Percentiles rank a stretch among this genome's conserved stretches.
These are phyloP conservation scores for Nowickia ferox DNA, from an alignment of 2,888 invertebrate genomes.

Conservation along the genomic window DNA sequence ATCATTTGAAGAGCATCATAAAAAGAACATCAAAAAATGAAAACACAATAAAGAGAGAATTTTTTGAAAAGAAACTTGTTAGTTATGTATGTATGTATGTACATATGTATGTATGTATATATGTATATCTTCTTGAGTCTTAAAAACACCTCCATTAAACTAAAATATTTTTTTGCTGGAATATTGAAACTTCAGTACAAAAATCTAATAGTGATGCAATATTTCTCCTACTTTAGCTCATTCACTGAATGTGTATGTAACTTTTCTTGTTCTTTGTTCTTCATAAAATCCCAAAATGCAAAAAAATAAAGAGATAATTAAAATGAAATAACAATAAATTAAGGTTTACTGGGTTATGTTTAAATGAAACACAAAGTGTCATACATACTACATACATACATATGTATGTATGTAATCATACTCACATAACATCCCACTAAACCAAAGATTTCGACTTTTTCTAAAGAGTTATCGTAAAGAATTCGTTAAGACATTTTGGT, in stretches of 20 bases:
- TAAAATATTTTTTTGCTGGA: neutral
- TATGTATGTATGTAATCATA: too few species aligned
- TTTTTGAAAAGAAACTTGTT: too few species aligned
- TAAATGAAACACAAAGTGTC: neutral
- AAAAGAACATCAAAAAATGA: too few species aligned
- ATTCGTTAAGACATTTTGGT: too few species aligned
- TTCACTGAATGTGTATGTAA: neutral
- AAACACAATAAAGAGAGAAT: too few species aligned
- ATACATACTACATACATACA: too few species aligned
- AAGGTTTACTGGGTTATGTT: constrained; percentile 43
- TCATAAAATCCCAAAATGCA: neutral
- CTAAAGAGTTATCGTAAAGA: too few species aligned
- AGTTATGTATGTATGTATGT: neutral
- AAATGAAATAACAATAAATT: neutral
- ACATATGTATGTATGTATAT: constrained; percentile 1
- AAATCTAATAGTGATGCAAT: constrained; percentile 27
- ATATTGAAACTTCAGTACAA: neutral
- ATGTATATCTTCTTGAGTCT: neutral
- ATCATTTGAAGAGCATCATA: neutral
- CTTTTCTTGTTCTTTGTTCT: neutral
- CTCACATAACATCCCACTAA: too few species aligned
- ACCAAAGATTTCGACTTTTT: too few species aligned
- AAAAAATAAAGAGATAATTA: neutral
- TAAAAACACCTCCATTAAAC: too few species aligned
- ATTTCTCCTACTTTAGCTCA: constrained; percentile 11